These are phyloP conservation scores for Reinhardtius hippoglossoides DNA, from an alignment of 2,113 vertebrate species.

Conservation along the genomic window DNA sequence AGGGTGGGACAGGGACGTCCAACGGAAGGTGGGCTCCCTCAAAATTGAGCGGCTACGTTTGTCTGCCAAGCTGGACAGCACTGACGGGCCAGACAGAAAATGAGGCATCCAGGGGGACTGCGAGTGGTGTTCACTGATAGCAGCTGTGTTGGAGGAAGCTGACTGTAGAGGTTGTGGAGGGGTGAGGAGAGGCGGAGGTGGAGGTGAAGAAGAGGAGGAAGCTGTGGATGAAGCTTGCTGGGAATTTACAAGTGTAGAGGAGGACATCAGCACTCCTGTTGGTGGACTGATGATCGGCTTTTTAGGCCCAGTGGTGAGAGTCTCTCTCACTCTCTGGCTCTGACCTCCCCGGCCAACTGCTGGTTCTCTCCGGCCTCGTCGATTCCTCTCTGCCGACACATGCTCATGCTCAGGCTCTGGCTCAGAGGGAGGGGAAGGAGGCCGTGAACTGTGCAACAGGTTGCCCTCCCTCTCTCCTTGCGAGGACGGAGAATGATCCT, in stretches of 20 bases:
- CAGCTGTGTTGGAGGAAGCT: conserved; percentile 81
- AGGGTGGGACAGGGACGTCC: conserved; percentile 92
- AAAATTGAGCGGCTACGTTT: conserved; percentile 93
- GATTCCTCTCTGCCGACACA: conserved; percentile 73
- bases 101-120: conserved; percentile 96
- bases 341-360: conserved; percentile 71
- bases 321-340: conserved; percentile 80
- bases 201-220: conserved; percentile 91
- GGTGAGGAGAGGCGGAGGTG: conserved; percentile 90
- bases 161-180: conserved; percentile 86
- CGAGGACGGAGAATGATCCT: conserved; percentile 82
- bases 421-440: conserved; percentile 87
- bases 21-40: conserved; percentile 94
- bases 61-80: conserved; percentile 87
- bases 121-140: conserved; percentile 84
- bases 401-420: conserved; percentile 80
- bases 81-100: conserved; percentile 86
- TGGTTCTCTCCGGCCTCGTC: conserved; percentile 87
- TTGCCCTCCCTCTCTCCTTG: conserved; percentile 77
- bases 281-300: conserved; percentile 85
- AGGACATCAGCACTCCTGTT: conserved; percentile 85
- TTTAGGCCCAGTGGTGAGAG: conserved; percentile 82
- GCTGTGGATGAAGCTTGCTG: conserved; percentile 89
- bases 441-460: conserved; percentile 82
- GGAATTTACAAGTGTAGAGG: conserved; percentile 78